These are phyloP conservation scores for Aphidius colemani DNA, from an alignment of 2,888 invertebrate genomes.

Conservation along the genomic window DNA sequence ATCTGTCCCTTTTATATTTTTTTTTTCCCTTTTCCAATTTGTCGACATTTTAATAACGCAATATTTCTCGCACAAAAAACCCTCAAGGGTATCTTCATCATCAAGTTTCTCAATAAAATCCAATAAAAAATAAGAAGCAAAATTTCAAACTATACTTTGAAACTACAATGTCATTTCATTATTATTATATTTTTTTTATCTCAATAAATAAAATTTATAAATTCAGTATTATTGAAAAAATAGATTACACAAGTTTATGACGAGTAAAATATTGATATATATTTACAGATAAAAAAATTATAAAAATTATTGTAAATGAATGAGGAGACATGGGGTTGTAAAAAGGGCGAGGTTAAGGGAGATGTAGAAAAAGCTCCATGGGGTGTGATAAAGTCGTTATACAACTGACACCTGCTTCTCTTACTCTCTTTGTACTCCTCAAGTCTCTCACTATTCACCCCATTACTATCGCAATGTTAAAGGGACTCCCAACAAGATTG, in stretches of 20 bases:
- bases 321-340: not conserved
- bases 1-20: too few species aligned
- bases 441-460: constrained; percentile 54
- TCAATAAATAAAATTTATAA: too few species aligned
- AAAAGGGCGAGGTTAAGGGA: constrained; percentile 19
- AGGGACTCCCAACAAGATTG: constrained; percentile 58
- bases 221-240: too few species aligned
- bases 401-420: constrained; percentile 53
- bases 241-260: not conserved
- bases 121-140: too few species aligned
- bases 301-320: constrained; percentile 14
- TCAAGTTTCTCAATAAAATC: not conserved
- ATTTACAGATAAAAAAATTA: too few species aligned
- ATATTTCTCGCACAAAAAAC: too few species aligned
- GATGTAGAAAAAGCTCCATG: constrained; percentile 37
- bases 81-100: too few species aligned
- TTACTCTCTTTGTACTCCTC: constrained; percentile 42
- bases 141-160: too few species aligned
- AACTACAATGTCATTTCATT: too few species aligned
- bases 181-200: too few species aligned
- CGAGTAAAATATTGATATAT: not conserved
- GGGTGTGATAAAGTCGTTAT: constrained; percentile 56
- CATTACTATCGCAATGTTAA: constrained; percentile 58
- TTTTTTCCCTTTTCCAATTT: too few species aligned
- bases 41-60: too few species aligned